Evolutionary conservation across 2,888 invertebrate species (phyloP), one percentile per base, ranked within the genome.

Genomic region (Bombyx huttoni): DNA sequence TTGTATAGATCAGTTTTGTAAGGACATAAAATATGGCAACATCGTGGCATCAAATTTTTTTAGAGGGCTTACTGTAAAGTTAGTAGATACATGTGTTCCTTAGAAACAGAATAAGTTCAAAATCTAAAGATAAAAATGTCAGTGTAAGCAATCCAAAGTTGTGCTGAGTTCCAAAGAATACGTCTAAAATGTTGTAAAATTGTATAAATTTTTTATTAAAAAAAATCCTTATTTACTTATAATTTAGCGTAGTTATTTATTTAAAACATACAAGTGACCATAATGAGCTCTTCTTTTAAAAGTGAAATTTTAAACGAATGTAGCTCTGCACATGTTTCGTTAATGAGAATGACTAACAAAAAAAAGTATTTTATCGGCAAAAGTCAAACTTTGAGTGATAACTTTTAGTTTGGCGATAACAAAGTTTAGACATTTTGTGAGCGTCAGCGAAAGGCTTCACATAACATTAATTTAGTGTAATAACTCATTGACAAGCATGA

Each of bases 191-290:
- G 80, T 81, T 87, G 86, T 88, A 87, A 83, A 84, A 85, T 85
- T 87, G 82, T 88, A 81, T 78, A 86, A 81, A 83, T 71, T 79
- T 24, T 73, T 74, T 74, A 77, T 53, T 53, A 59, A 79, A 79
- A 79, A 79, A 81, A 80, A 81, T 78, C 82, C 78, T 76, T 83
- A 81, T 83, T 78, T 82, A 84, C 86, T 83, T 87, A 84, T 80
- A 85, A 80, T 81, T 81, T 82, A 84, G 81, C 58, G 53, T 86
- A 86, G 80, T 80, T 73, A 87, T 86, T 88, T 88, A 87, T 87
- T 87, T 81, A 75, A 69, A 74, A 73, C 65, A 63, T 75, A 71
- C 71, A 67, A 65, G 64, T 65, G 70, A 66, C 61, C 64, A 62
- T 64, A 52, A 67, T 62, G 65, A 64, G 85, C 87, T 88, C 84